These are phyloP conservation scores for Athalia rosae DNA, from an alignment of 2,888 invertebrate species.

Conservation along the genomic window DNA sequence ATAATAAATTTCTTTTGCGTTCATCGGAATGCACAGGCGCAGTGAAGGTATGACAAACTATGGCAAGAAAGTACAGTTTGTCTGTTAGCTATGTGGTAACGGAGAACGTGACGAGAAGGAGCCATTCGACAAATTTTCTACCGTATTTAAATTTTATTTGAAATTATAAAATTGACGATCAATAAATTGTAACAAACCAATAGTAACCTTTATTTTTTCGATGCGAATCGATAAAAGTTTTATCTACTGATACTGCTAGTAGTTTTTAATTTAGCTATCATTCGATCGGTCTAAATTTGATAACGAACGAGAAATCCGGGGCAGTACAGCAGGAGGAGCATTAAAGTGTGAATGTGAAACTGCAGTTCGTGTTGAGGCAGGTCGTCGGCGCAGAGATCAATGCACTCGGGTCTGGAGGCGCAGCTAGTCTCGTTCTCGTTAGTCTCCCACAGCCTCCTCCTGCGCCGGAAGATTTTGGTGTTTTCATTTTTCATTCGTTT, in stretches of 20 bases:
- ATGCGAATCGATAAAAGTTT: too few species aligned
- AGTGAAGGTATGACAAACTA: conserved; percentile 32
- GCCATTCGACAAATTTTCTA: conserved; percentile 10
- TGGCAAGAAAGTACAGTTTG: conserved; percentile 38
- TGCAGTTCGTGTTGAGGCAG: conserved; percentile 69
- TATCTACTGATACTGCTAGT: too few species aligned
- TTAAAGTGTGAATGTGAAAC: conserved; percentile 50
- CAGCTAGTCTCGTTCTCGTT: conserved; percentile 30
- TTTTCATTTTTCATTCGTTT: conserved; percentile 21
- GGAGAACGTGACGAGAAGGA: conserved; percentile 7
- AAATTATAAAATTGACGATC: too few species aligned
- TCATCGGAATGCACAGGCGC: conserved; percentile 42
- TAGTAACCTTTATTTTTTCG: too few species aligned
- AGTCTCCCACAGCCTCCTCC: conserved; percentile 33
- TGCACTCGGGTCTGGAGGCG: conserved; percentile 54
- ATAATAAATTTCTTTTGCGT: conserved; percentile 10
- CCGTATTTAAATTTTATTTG: too few species aligned
- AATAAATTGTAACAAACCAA: too few species aligned
- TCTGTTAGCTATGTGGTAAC: conserved; percentile 5
- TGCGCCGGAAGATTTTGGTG: neutral
- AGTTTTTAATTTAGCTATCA: too few species aligned
- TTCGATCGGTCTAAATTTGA: neutral
- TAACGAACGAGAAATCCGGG: conserved; percentile 24
- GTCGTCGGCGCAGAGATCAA: conserved; percentile 64
- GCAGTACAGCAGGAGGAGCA: neutral